Percentiles rank a stretch among this genome's conserved stretches.
Conservation (phyloP, 2,113 vertebrate genomes). For the human (Homo sapiens) region GRCh38 chr5:65647001-65647500, state of each 20-base stretch:
- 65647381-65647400: conserved; percentile 28
- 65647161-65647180: conserved; percentile 99
- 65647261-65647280: neutral
- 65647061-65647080: conserved; percentile 99
- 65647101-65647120: conserved; percentile 93
- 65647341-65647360: neutral
- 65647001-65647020: neutral
- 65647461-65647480: neutral
- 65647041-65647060: conserved; percentile 89
- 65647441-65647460: neutral
- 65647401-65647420: neutral
- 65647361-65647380: neutral
- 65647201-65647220: conserved; percentile 18
- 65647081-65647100: conserved; percentile 97
- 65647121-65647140: conserved; percentile 97
- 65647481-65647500: neutral
- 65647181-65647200: conserved; percentile 87
- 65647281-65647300: conserved; percentile 34
- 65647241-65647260: neutral
- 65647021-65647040: neutral
- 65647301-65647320: neutral
- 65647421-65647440: conserved; percentile 4
- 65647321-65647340: conserved; percentile 26
- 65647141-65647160: conserved; percentile 99
- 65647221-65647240: neutral